Base-by-base conservation (phyloP, 1,140 invertebrate species). In the Gryllus bimaculatus region DNA sequence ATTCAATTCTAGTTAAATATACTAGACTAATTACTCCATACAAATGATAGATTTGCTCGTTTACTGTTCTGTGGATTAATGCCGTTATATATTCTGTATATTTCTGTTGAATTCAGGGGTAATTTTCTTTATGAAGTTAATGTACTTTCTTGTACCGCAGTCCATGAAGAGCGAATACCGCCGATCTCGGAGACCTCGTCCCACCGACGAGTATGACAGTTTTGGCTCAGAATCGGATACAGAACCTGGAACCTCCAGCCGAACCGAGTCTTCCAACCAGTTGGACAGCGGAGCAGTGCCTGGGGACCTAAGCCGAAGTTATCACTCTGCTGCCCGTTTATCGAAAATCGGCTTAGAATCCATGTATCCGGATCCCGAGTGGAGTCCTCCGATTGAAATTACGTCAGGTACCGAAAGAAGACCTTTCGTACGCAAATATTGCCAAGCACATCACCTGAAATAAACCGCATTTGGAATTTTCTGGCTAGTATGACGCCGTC, bases 161-260 rank as follows among this genome's bases (percentile, higher is more conserved):
- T 66, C 54, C 18, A 66, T 66, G 15, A 79, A 79, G 21, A 76
- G 74, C 18, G 79, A 79, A 12, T 79, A 79, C 15, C 75, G 79
- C n/a, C 79, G 79, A 7, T 74, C 47, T n/a, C 76, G 75, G 66
- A 79, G 49, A 18, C 39, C 74, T 79, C 79, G 79, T 18, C 74
- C 74, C 8, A 75, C 66, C 20, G 80, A 80, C 18, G 81, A 81
- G 8, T 81, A 81, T 49, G 80, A 83, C 74, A 84, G 83, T 47
- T 82, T 84, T 75, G 83, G 82, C 8, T 84, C 83, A 0, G 83
- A 84, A 78, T 84, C 83, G 13, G 84, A 84, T 48, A 83, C 82
- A 8, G 83, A 83, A 74, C 82, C 82, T 13, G 82, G 82, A 4
- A 82, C 82, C 1, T 83, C 83, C 13, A 82, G 81, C 74, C 80